These are phyloP conservation scores for Himantopus leucocephalus DNA, from an alignment of 2,113 vertebrate genomes.

Conservation along the genomic window DNA sequence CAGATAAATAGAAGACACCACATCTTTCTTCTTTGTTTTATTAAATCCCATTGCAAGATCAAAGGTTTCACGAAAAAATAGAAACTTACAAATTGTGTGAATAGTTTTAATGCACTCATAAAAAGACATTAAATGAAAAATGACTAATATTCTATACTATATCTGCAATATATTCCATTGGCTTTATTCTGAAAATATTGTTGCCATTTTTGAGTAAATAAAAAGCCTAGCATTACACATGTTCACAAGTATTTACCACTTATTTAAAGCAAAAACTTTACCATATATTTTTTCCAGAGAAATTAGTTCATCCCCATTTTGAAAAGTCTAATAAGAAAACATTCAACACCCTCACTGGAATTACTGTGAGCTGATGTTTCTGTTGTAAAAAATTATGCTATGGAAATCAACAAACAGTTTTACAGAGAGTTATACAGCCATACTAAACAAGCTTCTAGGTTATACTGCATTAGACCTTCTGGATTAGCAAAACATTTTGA, in stretches of 20 bases:
- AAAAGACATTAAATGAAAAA: slow-evolving; percentile 69
- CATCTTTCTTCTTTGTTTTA: slow-evolving; percentile 62
- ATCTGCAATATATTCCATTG: slow-evolving; percentile 65
- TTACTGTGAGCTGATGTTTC: slow-evolving; percentile 49
- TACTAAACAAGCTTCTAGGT: slow-evolving; percentile 61
- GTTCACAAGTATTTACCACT: slow-evolving; percentile 73
- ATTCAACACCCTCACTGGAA: slow-evolving; percentile 54
- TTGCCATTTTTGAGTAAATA: slow-evolving; percentile 71
- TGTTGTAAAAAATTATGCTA: slow-evolving; percentile 60
- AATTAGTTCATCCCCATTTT: slow-evolving; percentile 73
- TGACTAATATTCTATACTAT: slow-evolving; percentile 57
- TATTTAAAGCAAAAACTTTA: slow-evolving; percentile 67
- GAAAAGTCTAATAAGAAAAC: slow-evolving; percentile 71
- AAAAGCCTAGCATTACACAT: slow-evolving; percentile 71
- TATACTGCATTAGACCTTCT: slow-evolving; percentile 66
- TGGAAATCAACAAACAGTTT: slow-evolving; percentile 58
- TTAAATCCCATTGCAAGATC: slow-evolving; percentile 68
- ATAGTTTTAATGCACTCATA: slow-evolving; percentile 72
- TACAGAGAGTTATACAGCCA: slow-evolving; percentile 64
- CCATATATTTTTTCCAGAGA: slow-evolving; percentile 58
- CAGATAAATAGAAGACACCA: slow-evolving; percentile 36
- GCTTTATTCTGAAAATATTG: slow-evolving; percentile 78
- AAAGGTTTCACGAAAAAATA: slow-evolving; percentile 75
- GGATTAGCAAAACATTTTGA: slow-evolving; percentile 68
- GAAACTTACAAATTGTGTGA: slow-evolving; percentile 75